phyloP scores from a whole-genome alignment of 2,888 invertebrate species.

The Xanthia icteritia region DNA sequence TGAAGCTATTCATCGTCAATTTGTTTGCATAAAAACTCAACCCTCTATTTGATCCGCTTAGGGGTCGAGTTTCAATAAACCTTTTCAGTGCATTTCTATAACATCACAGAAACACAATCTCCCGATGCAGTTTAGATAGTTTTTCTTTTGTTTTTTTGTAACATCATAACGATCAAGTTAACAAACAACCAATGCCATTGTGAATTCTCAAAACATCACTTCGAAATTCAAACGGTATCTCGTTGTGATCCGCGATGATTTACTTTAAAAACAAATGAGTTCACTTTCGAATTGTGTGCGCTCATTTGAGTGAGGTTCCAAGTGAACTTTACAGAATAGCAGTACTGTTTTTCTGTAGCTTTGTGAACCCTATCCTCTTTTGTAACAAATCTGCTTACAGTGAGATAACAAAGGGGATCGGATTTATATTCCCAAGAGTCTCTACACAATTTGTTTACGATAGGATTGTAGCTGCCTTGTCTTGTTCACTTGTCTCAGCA shows the following conservation, averaged over 20 bases:
- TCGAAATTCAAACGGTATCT: neutral
- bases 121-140: too few species aligned
- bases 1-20: neutral
- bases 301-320: neutral
- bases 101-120: neutral
- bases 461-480: neutral
- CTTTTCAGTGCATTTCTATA: neutral
- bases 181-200: neutral
- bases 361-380: neutral
- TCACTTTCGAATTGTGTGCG: neutral
- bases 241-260: neutral
- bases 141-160: neutral
- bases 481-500: neutral
- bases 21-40: neutral
- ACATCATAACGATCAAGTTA: neutral
- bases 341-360: neutral
- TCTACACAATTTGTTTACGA: slow-evolving; percentile 40
- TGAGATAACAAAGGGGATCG: slow-evolving; percentile 21
- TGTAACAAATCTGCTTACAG: slow-evolving; percentile 39
- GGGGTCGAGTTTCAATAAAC: neutral
- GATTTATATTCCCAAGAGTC: slow-evolving; percentile 27
- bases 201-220: neutral
- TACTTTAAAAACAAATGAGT: neutral
- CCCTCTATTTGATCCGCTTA: neutral
- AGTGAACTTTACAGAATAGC: neutral